Conservation (phyloP, 1,140 invertebrate species). For the Magallana gigas region DNA sequence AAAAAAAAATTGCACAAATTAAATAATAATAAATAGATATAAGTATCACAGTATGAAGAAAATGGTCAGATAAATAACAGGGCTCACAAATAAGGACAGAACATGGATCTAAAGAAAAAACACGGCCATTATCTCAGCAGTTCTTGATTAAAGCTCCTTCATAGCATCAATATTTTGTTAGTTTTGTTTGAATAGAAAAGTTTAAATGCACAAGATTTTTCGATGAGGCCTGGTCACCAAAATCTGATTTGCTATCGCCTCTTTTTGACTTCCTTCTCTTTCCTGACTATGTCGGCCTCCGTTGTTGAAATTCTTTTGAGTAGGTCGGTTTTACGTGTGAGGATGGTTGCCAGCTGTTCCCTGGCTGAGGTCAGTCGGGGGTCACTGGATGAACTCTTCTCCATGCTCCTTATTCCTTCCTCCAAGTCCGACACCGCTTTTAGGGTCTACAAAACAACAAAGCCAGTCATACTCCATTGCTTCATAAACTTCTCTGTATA, state of each 20-base stretch:
- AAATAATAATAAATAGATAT: background rate
- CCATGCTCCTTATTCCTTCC: conserved; percentile 63
- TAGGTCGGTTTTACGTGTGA: conserved; percentile 66
- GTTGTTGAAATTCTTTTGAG: conserved; percentile 64
- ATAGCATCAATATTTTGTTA: too few species aligned
- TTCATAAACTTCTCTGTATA: background rate
- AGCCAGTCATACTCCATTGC: background rate
- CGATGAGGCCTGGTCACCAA: too few species aligned
- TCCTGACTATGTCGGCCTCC: conserved; percentile 68
- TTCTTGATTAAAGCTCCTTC: too few species aligned
- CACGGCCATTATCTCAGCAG: too few species aligned
- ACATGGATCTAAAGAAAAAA: too few species aligned
- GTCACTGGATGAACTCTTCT: conserved; percentile 39
- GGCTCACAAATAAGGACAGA: too few species aligned
- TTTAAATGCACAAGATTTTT: too few species aligned
- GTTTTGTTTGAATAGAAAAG: too few species aligned
- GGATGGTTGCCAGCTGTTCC: conserved; percentile 62
- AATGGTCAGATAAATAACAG: too few species aligned
- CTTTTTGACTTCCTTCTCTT: conserved; percentile 70
- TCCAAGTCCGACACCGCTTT: conserved; percentile 65
- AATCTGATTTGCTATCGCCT: conserved; percentile 24
- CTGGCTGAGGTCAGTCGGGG: conserved; percentile 53
- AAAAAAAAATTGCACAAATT: conserved; percentile 27
- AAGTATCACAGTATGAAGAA: too few species aligned
- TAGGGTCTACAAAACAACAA: conserved; percentile 56